Percentiles rank a stretch among this genome's conserved stretches.
Conservation (phyloP, 2,888 invertebrate species). For the Piscicola geometra region DNA sequence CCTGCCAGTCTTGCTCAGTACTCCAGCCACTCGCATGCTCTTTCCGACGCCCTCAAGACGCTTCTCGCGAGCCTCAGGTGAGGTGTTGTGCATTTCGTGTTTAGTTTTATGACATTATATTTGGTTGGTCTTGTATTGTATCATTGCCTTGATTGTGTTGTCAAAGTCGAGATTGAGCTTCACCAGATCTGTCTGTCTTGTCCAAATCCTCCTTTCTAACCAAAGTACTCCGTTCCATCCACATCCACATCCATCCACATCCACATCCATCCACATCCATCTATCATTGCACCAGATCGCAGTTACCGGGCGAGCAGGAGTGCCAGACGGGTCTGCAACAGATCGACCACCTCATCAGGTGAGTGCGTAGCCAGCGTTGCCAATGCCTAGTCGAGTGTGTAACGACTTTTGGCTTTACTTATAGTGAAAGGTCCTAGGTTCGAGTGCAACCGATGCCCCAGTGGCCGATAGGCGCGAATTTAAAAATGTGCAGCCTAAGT, state of each 20-base stretch:
- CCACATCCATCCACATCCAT: neutral
- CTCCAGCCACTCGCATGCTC: conserved; percentile 86
- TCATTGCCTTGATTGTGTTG: too few relatives aligned
- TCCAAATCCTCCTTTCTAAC: too few relatives aligned
- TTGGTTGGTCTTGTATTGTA: neutral
- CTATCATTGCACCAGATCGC: conserved; percentile 64
- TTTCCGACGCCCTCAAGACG: conserved; percentile 91
- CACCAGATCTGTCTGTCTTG: neutral
- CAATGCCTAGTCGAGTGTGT: too few relatives aligned
- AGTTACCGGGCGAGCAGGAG: conserved; percentile 91
- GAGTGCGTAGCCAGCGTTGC: too few relatives aligned
- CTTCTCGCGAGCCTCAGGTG: conserved; percentile 83
- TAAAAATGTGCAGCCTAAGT: too few relatives aligned
- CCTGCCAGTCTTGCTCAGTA: conserved; percentile 89
- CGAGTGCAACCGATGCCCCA: too few relatives aligned
- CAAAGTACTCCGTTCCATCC: too few relatives aligned
- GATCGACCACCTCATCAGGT: conserved; percentile 70
- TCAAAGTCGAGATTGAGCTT: neutral
- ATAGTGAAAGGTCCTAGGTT: too few relatives aligned
- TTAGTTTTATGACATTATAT: neutral
- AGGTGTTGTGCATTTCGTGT: conserved; percentile 34
- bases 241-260: neutral
- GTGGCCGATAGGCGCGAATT: too few relatives aligned
- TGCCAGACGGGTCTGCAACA: conserved; percentile 78
- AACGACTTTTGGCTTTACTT: too few relatives aligned